Evolutionary conservation across 2,888 invertebrate species (phyloP).

Genomic region (Caenorhabditis imperialis): DNA sequence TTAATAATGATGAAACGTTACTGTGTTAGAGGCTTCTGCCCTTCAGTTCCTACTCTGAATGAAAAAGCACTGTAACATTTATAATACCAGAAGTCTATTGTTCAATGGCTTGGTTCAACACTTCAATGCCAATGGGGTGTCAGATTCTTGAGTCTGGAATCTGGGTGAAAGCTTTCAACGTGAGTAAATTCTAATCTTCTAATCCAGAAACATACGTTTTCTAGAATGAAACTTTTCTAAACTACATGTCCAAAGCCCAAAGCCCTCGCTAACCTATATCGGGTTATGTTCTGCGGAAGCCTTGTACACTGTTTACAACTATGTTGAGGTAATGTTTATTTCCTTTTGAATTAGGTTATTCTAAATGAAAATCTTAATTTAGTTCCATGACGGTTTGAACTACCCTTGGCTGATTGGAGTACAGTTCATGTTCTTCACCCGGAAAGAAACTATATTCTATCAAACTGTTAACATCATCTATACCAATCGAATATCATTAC

Average conservation of each 20-base stretch:
- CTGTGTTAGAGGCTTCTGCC: too few species aligned
- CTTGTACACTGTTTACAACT: slow-evolving; percentile 4
- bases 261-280: too few species aligned
- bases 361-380: too few species aligned
- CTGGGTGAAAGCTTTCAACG: background rate
- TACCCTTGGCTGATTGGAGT: background rate
- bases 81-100: slow-evolving; percentile 4
- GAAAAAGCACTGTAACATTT: too few species aligned
- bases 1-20: too few species aligned
- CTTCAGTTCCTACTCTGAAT: too few species aligned
- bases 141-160: slow-evolving; percentile 7
- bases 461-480: slow-evolving; percentile 1
- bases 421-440: background rate
- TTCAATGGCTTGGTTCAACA: slow-evolving; percentile 9
- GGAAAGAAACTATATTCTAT: background rate
- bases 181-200: too few species aligned
- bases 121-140: slow-evolving; percentile 6
- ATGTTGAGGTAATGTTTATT: background rate
- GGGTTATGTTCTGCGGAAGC: too few species aligned
- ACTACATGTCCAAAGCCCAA: too few species aligned
- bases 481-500: slow-evolving; percentile 3
- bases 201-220: too few species aligned
- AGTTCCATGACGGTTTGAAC: background rate
- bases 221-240: too few species aligned
- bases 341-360: background rate